These are phyloP conservation scores for Drosophila borealis DNA, from an alignment of 2,888 invertebrate genomes.

Conservation along the genomic window DNA sequence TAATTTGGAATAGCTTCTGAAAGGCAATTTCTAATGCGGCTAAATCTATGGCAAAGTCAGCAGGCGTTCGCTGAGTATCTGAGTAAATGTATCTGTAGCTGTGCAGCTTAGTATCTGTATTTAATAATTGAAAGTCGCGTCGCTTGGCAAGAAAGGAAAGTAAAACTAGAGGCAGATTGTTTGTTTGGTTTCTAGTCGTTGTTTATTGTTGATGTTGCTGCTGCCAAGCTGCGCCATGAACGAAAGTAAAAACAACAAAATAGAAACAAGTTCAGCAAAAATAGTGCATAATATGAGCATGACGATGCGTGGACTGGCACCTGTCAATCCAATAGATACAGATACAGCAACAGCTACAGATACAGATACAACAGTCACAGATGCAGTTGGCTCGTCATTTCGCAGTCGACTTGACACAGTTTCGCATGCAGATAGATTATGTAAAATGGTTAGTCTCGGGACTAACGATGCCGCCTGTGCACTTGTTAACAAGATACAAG, in stretches of 20 bases:
- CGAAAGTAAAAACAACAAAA: constrained; percentile 76
- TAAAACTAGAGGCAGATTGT: constrained; percentile 70
- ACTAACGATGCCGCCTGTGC: constrained; percentile 45
- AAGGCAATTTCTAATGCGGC: constrained; percentile 10
- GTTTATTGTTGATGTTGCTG: constrained; percentile 43
- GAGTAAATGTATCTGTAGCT: constrained; percentile 5
- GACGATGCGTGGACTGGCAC: constrained; percentile 25
- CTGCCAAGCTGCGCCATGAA: constrained; percentile 50
- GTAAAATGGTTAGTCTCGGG: constrained; percentile 59
- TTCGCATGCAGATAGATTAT: constrained; percentile 67
- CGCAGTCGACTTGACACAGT: constrained; percentile 69
- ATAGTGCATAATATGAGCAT: constrained; percentile 58
- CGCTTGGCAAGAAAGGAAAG: constrained; percentile 70
- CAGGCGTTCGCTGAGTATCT: neutral
- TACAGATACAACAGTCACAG: constrained; percentile 23
- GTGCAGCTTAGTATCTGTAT: constrained; percentile 38
- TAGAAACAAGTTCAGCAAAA: constrained; percentile 64
- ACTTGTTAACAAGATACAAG: constrained; percentile 43
- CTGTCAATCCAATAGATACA: constrained; percentile 48
- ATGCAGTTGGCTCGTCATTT: constrained; percentile 48
- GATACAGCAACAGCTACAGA: constrained; percentile 3
- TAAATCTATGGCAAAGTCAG: neutral
- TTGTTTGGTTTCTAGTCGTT: constrained; percentile 45
- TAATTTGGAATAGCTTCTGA: constrained; percentile 38
- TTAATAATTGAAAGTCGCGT: constrained; percentile 72